Evolutionary conservation across 2,113 vertebrate genomes (phyloP).

Genomic region (Sorex fumeus): DNA sequence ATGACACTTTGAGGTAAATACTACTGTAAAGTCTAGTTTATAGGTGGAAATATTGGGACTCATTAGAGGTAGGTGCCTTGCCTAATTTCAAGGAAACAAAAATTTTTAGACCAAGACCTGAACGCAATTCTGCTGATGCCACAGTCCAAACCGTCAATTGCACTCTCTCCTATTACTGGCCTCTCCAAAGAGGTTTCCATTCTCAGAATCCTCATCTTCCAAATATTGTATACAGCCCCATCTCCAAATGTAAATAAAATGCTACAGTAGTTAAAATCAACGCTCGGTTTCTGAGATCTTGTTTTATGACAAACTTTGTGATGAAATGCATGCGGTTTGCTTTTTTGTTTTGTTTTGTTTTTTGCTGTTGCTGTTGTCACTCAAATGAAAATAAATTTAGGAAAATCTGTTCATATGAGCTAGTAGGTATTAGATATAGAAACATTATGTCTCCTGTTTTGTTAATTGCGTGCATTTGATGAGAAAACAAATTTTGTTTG

Average conservation of each 20-base stretch:
- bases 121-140: not conserved
- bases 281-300: conserved; percentile 25
- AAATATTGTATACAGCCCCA: not conserved
- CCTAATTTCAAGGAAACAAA: not conserved
- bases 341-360: too few relatives aligned
- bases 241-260: not conserved
- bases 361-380: conserved; percentile 3
- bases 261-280: conserved; percentile 1
- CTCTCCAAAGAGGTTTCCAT: not conserved
- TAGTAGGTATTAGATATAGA: not conserved
- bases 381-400: conserved; percentile 52
- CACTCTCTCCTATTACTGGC: not conserved
- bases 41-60: not conserved
- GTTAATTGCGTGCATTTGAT: conserved; percentile 29
- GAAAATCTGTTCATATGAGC: conserved; percentile 28
- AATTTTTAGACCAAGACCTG: not conserved
- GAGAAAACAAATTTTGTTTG: conserved; percentile 59
- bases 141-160: not conserved
- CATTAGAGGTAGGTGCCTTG: not conserved
- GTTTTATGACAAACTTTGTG: conserved; percentile 31
- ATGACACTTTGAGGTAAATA: not conserved
- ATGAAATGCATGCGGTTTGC: not conserved
- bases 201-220: not conserved
- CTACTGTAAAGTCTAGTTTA: not conserved
- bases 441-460: conserved; percentile 26